Evolutionary conservation across 2,888 invertebrate genomes (phyloP).

Genomic region (Caradrina clavipalpis): DNA sequence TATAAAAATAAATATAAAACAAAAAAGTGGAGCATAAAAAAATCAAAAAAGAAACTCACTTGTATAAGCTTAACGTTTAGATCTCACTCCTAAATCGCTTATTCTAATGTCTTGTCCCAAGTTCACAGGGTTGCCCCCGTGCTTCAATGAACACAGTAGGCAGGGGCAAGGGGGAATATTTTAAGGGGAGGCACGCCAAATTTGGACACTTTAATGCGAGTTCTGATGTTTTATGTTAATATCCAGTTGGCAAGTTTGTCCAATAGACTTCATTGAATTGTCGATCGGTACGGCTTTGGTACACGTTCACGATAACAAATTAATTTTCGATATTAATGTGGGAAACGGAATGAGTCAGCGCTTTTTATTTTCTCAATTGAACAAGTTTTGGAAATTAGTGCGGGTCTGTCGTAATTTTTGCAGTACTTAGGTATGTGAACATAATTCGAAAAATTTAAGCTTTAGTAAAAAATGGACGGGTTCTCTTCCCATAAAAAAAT

Average conservation of each 20-base stretch:
- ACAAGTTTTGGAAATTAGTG: constrained; percentile 24
- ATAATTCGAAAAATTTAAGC: background rate
- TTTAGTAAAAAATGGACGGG: too few species aligned
- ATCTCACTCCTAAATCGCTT: constrained; percentile 14
- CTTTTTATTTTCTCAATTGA: constrained; percentile 29
- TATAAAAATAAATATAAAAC: background rate
- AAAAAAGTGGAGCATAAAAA: background rate
- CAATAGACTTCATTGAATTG: constrained; percentile 80
- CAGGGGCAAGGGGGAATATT: constrained; percentile 77
- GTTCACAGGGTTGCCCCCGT: constrained; percentile 64
- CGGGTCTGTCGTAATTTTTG: background rate
- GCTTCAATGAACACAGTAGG: constrained; percentile 78
- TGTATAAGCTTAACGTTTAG: background rate
- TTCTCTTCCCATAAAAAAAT: too few species aligned
- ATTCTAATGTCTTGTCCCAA: constrained; percentile 65
- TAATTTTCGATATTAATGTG: constrained; percentile 66
- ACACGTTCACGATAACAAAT: constrained; percentile 66
- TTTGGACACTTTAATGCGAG: constrained; percentile 90
- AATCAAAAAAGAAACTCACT: background rate
- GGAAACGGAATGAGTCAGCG: constrained; percentile 19
- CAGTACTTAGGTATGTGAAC: background rate
- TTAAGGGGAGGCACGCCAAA: constrained; percentile 78
- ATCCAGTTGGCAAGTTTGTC: constrained; percentile 80
- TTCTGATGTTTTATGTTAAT: constrained; percentile 91
- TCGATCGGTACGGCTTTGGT: constrained; percentile 52